Evolutionary conservation across 2,888 invertebrate genomes (phyloP), one percentile per base, ranked within the genome.

Genomic region (Ennomos fuscantarius): DNA sequence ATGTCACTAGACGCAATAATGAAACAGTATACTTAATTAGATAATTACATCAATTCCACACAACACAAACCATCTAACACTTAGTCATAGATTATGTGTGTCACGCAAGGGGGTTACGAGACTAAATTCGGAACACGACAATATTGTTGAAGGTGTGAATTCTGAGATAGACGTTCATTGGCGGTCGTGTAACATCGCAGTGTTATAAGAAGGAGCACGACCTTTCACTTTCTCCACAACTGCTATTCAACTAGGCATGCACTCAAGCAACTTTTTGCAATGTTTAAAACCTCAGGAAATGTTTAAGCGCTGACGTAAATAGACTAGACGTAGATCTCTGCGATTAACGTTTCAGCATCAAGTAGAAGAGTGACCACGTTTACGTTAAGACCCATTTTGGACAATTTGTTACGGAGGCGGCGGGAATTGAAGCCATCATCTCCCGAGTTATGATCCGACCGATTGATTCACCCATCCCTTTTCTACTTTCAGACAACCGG

Each of bases 161-260:
- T 32, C 11, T 46, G 56, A 60, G 45, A 55, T 55, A 49, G 54
- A 54, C 66, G 49, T 66, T 67, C 63, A 65, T 52, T 62, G 72
- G 65, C 63, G 59, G 76, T 54, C 72, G 67, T 55, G 55, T 80
- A 73, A 67, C 66, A 68, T 63, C 64, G 69, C 71, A 63, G 70
- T 73, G 72, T 70, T 69, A 56, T 68, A 69, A 68, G 65, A 75
- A 72, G 76, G 73, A 61, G 59, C 69, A 55, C 83, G 83, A 86
- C 86, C 87, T 87, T 82, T 87, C 86, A 88, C 87, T 88, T 87
- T 87, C 87, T 78, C 81, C 24, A 24, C 24, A 24, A 24, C 24
- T 6, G 2, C 24, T 72, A 73, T 72, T 5, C 24, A 81, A 78
- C 73, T 79, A 62, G 63, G 49, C 45, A 76, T 78, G 75, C 73